phyloP scores from a whole-genome alignment of 2,888 invertebrate genomes.

The Sphecodes monilicornis region DNA sequence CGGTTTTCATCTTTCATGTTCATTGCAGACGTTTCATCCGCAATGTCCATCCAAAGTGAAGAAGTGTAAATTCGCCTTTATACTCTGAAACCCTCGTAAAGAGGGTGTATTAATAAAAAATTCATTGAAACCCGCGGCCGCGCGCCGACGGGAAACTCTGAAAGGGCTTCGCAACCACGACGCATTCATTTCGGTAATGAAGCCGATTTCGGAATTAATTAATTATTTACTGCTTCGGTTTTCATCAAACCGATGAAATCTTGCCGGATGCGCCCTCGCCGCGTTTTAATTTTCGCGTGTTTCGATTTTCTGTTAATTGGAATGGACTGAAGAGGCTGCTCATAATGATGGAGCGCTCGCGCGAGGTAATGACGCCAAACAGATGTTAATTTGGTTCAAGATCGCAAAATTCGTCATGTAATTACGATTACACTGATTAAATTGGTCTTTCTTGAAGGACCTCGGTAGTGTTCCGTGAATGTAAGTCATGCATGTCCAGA shows the following conservation, averaged over 20 bases:
- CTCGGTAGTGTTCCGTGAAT: too few species aligned
- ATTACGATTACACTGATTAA: background rate
- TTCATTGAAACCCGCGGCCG: background rate
- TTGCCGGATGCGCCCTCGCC: background rate
- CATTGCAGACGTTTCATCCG: too few species aligned
- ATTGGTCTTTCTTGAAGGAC: background rate
- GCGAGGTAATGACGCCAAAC: background rate
- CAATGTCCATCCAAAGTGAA: too few species aligned
- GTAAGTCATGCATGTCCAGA: too few species aligned
- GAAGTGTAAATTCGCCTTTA: too few species aligned
- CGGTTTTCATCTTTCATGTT: too few species aligned
- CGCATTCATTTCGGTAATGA: slow-evolving; percentile 5
- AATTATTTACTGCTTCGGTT: background rate
- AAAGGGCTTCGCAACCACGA: too few species aligned
- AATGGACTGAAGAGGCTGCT: background rate
- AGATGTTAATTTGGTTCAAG: background rate
- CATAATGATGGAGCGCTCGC: background rate
- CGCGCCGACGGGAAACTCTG: background rate
- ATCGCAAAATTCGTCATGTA: background rate
- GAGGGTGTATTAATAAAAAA: background rate
- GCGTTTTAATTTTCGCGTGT: background rate
- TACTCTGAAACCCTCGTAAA: too few species aligned
- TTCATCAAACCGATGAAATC: background rate
- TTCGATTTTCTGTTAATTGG: slow-evolving; percentile 3
- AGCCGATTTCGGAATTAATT: background rate